Conservation (phyloP, 1,140 invertebrate species). For the Dendrolimus kikuchii region DNA sequence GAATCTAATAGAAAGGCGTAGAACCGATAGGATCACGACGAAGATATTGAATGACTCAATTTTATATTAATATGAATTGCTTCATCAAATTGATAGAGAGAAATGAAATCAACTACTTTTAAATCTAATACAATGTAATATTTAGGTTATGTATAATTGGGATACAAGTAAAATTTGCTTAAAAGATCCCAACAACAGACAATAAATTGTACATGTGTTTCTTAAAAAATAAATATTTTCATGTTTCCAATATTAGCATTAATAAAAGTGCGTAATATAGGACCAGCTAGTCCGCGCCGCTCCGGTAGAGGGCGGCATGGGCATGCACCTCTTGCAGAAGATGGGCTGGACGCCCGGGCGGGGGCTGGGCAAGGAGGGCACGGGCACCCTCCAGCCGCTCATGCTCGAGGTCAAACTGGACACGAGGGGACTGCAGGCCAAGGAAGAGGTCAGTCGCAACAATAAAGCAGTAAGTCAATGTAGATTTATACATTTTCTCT, state of each 20-base stretch:
- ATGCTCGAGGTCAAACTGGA: constrained; percentile 94
- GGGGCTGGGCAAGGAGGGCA: constrained; percentile 95
- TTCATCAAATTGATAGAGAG: no score
- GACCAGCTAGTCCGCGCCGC: constrained; percentile 89
- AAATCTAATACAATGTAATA: no score
- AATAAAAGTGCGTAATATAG: constrained; percentile 62
- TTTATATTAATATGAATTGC: no score
- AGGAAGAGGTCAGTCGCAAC: constrained; percentile 75
- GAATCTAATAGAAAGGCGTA: no score
- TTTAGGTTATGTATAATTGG: no score
- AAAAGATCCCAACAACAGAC: no score
- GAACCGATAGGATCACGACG: no score
- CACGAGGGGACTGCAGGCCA: constrained; percentile 87
- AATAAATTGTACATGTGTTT: no score
- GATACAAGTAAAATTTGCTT: no score
- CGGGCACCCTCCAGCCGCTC: constrained; percentile 90
- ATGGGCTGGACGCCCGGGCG: constrained; percentile 98
- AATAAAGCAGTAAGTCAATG: constrained; percentile 36
- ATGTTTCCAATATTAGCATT: not conserved
- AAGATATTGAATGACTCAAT: no score
- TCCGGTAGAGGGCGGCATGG: constrained; percentile 93
- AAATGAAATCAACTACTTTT: no score
- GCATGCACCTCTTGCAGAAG: constrained; percentile 95
- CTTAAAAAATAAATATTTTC: not conserved
- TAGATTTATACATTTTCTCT: no score